These are phyloP conservation scores for Trematomus loennbergii DNA, from an alignment of 2,113 vertebrate species.

Conservation along the genomic window DNA sequence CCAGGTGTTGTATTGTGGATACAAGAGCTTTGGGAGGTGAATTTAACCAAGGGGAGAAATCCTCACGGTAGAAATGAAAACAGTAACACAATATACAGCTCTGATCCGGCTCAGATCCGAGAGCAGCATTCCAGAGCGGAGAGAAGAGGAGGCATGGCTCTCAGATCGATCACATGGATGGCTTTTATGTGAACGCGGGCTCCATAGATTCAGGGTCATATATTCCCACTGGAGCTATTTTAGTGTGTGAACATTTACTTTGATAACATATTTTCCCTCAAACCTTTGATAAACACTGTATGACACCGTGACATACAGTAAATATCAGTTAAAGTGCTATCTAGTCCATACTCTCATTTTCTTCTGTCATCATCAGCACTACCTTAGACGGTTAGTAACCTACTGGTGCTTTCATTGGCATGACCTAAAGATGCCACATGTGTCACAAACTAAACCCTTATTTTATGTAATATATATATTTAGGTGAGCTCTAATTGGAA, in stretches of 20 bases:
- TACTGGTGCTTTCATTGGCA: conserved; percentile 38
- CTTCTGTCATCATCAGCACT: conserved; percentile 35
- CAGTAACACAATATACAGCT: conserved; percentile 82
- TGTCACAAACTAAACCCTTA: neutral
- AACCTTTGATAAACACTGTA: conserved; percentile 17
- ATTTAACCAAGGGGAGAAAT: conserved; percentile 83
- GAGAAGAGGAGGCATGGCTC: conserved; percentile 11
- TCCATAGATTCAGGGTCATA: neutral
- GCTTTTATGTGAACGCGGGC: conserved; percentile 27
- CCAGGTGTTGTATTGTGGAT: conserved; percentile 88
- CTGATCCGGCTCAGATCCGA: conserved; percentile 73
- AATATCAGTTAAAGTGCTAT: conserved; percentile 44
- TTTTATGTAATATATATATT: conserved; percentile 12
- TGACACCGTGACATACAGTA: conserved; percentile 12
- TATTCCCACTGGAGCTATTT: neutral
- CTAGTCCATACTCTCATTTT: conserved; percentile 6
- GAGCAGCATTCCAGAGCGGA: conserved; percentile 59
- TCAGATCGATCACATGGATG: conserved; percentile 54
- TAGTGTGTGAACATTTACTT: conserved; percentile 1
- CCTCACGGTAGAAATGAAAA: conserved; percentile 83
- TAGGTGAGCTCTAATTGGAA: no score
- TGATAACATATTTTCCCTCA: conserved; percentile 2
- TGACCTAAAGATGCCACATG: conserved; percentile 9
- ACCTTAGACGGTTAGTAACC: conserved; percentile 12
- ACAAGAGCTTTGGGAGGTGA: conserved; percentile 82